phyloP scores from a whole-genome alignment of 2,888 invertebrate species.

The Chloromyia formosa region DNA sequence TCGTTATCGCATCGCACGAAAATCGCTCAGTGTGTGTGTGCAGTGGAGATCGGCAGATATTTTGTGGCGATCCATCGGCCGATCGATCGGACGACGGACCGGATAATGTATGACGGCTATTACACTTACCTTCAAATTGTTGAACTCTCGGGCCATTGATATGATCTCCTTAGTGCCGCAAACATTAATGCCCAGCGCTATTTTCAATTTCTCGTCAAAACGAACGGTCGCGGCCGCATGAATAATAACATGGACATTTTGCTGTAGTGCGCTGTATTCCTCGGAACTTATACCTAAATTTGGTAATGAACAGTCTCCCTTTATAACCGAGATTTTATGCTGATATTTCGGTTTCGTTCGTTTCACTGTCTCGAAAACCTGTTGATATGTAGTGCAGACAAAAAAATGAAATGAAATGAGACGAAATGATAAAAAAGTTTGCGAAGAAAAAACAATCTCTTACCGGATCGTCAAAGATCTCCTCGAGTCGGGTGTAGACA shows the following conservation, averaged over 20 bases:
- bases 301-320: conserved; percentile 61
- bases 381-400: conserved; percentile 21
- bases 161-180: conserved; percentile 72
- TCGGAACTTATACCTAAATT: conserved; percentile 61
- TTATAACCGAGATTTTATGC: conserved; percentile 61
- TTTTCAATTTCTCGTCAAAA: conserved; percentile 76
- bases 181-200: conserved; percentile 76
- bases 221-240: conserved; percentile 91
- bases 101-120: too few relatives aligned
- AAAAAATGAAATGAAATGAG: conserved; percentile 15
- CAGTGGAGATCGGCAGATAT: too few relatives aligned
- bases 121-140: conserved; percentile 69
- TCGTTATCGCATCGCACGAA: too few relatives aligned
- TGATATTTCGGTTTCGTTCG: conserved; percentile 56
- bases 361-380: conserved; percentile 54
- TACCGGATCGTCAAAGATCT: conserved; percentile 74
- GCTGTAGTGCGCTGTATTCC: conserved; percentile 57
- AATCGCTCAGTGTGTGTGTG: too few relatives aligned
- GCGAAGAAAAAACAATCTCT: conserved; percentile 51
- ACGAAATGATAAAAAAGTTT: neutral
- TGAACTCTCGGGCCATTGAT: conserved; percentile 71
- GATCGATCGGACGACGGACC: too few relatives aligned
- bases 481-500: conserved; percentile 71
- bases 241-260: conserved; percentile 70
- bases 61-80: too few relatives aligned